Conservation (phyloP, 2,888 invertebrate genomes). For the Xestia rhomboidea region DNA sequence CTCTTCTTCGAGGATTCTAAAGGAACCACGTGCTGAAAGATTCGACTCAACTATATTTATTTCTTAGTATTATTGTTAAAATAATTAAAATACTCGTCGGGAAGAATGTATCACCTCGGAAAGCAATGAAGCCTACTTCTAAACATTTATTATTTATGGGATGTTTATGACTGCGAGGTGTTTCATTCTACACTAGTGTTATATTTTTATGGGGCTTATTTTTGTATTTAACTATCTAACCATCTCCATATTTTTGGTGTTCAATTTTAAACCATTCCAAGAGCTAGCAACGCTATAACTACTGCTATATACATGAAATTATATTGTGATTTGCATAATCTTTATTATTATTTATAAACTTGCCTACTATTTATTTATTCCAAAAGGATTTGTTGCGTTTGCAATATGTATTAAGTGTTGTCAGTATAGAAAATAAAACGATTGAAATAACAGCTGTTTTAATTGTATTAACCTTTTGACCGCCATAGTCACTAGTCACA, state of each 20-base stretch:
- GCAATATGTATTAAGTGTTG: slow-evolving; percentile 60
- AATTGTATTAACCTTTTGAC: not conserved
- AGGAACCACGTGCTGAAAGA: slow-evolving; percentile 61
- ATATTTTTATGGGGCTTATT: slow-evolving; percentile 65
- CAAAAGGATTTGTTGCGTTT: slow-evolving; percentile 57
- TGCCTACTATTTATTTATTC: slow-evolving; percentile 60
- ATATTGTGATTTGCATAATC: slow-evolving; percentile 69
- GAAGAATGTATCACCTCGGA: slow-evolving; percentile 32
- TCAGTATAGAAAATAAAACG: slow-evolving; percentile 65
- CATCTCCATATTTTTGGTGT: slow-evolving; percentile 70
- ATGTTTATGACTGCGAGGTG: not conserved
- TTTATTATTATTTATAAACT: slow-evolving; percentile 52
- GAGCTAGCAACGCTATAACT: slow-evolving; percentile 59
- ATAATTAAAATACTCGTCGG: slow-evolving; percentile 31
- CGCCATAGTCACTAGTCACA: too few species aligned
- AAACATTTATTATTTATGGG: slow-evolving; percentile 1
- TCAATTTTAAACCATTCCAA: slow-evolving; percentile 82
- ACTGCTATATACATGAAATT: slow-evolving; percentile 57
- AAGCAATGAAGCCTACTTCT: not conserved
- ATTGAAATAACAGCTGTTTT: slow-evolving; percentile 49
- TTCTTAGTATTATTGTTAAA: slow-evolving; percentile 43
- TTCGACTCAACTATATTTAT: slow-evolving; percentile 42
- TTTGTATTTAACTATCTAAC: slow-evolving; percentile 68
- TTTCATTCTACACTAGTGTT: slow-evolving; percentile 32
- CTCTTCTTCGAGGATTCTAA: slow-evolving; percentile 79